Percentiles rank a stretch among this genome's conserved stretches.
Evolutionary conservation across 2,113 vertebrate species (phyloP).

Genomic region (Chrysemys picta): DNA sequence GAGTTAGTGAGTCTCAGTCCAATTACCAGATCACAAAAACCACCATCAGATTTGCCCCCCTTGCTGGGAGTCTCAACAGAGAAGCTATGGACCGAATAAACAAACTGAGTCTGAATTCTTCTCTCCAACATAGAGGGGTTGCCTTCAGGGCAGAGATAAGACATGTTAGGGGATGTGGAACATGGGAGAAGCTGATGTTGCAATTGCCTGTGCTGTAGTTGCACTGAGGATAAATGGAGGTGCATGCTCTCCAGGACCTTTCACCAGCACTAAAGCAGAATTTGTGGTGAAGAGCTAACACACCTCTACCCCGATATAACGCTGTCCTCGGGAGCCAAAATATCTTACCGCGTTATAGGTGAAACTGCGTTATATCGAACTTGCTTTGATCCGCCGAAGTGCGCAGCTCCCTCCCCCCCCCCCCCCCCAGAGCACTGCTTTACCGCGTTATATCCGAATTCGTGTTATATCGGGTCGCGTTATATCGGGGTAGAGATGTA

Average conservation of each 20-base stretch:
- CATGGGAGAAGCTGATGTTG: not conserved
- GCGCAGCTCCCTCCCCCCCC: too few species aligned
- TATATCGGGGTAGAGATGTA: too few species aligned
- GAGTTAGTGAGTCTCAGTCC: not conserved
- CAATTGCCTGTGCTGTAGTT: not conserved
- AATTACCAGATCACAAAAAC: not conserved
- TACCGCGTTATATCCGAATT: too few species aligned
- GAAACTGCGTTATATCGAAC: too few species aligned
- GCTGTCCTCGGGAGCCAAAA: too few species aligned
- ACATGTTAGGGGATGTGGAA: not conserved
- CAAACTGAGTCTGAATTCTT: not conserved
- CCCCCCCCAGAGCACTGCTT: too few species aligned
- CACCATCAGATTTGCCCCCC: not conserved
- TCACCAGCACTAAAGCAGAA: fast-evolving
- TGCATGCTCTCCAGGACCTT: fast-evolving
- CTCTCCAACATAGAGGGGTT: not conserved
- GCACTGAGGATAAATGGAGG: not conserved
- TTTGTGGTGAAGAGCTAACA: not conserved
- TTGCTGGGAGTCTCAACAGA: not conserved
- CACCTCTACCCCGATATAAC: too few species aligned
- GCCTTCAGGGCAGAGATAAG: not conserved
- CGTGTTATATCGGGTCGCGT: too few species aligned
- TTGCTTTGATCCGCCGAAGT: too few species aligned
- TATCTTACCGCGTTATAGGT: too few species aligned
- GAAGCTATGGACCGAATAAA: not conserved